phyloP scores from a whole-genome alignment of 2,113 vertebrate genomes.

The Xiphorhynchus elegans region DNA sequence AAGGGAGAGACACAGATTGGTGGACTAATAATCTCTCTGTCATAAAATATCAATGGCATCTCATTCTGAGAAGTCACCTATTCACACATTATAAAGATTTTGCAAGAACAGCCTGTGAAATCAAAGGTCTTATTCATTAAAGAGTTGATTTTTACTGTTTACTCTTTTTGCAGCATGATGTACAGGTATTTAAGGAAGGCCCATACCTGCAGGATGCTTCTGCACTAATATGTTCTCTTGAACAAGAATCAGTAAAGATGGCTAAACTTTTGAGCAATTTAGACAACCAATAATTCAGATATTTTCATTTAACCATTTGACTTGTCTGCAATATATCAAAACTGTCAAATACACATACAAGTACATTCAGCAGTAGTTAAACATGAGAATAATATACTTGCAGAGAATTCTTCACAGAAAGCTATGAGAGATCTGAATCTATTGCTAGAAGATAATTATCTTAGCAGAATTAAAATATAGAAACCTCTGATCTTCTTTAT shows the following conservation, averaged over 20 bases:
- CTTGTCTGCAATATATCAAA: not conserved
- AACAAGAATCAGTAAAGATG: not conserved
- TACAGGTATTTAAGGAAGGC: not conserved
- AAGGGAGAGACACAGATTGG: not conserved
- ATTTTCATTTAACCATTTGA: not conserved
- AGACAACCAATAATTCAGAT: not conserved
- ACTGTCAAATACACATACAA: not conserved
- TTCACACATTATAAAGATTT: not conserved
- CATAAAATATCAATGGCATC: not conserved
- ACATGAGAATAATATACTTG: not conserved
- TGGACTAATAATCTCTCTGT: not conserved
- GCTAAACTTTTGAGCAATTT: not conserved
- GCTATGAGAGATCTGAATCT: not conserved
- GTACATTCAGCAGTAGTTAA: not conserved
- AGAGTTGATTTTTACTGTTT: not conserved
- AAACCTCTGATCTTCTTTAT: conserved; percentile 22
- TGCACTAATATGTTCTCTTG: not conserved
- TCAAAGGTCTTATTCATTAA: not conserved
- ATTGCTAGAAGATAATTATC: not conserved
- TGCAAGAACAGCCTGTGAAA: not conserved
- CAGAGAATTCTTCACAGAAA: not conserved
- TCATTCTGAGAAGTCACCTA: not conserved
- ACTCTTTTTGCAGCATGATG: not conserved
- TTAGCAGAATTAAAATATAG: not conserved
- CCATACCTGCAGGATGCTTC: not conserved